Evolutionary conservation across 2,888 invertebrate species (phyloP).

Genomic region (Pollenia angustigena): DNA sequence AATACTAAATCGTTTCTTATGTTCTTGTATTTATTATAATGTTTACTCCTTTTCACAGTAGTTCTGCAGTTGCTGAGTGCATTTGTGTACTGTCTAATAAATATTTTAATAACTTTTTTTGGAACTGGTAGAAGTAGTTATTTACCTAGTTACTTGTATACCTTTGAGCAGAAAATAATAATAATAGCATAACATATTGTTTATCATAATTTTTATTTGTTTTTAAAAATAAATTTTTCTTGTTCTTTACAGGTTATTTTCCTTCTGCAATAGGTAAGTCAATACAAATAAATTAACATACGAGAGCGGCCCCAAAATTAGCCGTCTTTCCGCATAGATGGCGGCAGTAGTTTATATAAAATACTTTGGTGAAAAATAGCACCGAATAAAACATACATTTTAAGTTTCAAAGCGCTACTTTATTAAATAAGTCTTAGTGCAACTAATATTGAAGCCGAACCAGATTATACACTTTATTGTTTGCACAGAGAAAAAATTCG

Average conservation of each 20-base stretch:
- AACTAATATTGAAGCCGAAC: too few relatives aligned
- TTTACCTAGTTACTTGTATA: too few relatives aligned
- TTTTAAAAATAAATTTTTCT: background rate
- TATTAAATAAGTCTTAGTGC: too few relatives aligned
- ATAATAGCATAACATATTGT: background rate
- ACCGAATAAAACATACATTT: too few relatives aligned
- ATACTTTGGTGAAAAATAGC: too few relatives aligned
- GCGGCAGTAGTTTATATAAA: too few relatives aligned
- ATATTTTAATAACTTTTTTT: slow-evolving; percentile 48
- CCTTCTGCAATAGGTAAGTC: background rate
- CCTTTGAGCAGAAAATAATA: too few relatives aligned
- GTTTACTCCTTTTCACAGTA: background rate
- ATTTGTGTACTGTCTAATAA: slow-evolving; percentile 31
- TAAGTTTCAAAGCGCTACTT: too few relatives aligned
- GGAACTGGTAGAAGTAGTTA: background rate
- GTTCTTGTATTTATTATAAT: background rate
- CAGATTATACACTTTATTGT: too few relatives aligned
- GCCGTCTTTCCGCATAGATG: too few relatives aligned
- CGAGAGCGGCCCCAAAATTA: too few relatives aligned
- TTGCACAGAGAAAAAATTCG: too few relatives aligned
- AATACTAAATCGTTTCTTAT: background rate
- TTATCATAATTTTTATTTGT: background rate
- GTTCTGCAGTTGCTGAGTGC: slow-evolving; percentile 18
- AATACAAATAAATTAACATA: background rate
- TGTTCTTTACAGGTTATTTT: background rate